Evolutionary conservation across 1,140 invertebrate species (phyloP).

Genomic region (Uloborus diversus): DNA sequence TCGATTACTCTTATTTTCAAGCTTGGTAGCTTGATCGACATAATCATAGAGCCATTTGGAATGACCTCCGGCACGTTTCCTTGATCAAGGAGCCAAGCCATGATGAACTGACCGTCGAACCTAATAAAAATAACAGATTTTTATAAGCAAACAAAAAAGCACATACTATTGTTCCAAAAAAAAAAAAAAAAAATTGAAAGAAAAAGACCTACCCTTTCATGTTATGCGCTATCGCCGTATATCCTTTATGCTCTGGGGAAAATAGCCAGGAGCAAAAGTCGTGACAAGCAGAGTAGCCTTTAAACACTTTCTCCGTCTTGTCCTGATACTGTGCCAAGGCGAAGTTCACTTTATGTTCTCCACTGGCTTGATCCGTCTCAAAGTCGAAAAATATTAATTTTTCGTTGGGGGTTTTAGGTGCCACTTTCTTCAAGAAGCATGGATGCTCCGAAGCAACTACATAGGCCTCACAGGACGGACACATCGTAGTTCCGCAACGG

Average conservation of each 20-base stretch:
- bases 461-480: too few relatives aligned
- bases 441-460: too few relatives aligned
- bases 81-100: neutral
- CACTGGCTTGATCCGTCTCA: neutral
- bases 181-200: neutral
- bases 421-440: too few relatives aligned
- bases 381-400: neutral
- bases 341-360: neutral
- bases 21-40: neutral
- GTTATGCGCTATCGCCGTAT: slow-evolving; percentile 69
- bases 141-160: too few relatives aligned
- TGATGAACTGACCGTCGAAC: slow-evolving; percentile 13
- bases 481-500: too few relatives aligned
- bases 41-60: neutral
- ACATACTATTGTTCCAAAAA: neutral
- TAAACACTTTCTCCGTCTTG: neutral
- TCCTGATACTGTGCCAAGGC: neutral
- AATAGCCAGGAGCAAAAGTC: neutral
- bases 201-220: neutral
- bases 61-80: neutral
- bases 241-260: neutral
- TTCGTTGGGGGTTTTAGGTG: neutral
- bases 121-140: neutral
- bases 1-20: slow-evolving; percentile 20
- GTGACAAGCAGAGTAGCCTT: neutral